A percentile compares a stretch with the other conserved stretches of the same genome.
These are phyloP conservation scores for Papilio aristodemus DNA, from an alignment of 1,140 invertebrate species.

Conservation along the genomic window DNA sequence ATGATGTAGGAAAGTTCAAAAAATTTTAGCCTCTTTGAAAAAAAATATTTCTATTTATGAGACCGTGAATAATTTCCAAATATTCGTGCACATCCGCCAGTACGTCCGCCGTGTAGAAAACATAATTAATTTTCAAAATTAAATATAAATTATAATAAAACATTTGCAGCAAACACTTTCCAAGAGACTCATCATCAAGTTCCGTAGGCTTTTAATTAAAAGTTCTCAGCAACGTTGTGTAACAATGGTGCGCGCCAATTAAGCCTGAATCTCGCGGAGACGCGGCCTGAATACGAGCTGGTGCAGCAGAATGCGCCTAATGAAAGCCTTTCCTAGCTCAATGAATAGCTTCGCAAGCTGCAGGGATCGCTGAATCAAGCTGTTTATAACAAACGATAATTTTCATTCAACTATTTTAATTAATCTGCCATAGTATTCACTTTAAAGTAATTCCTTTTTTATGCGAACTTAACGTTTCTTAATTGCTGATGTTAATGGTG, in stretches of 20 bases:
- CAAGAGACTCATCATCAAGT: neutral
- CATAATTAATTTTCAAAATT: too few species aligned
- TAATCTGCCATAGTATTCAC: too few species aligned
- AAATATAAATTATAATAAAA: neutral
- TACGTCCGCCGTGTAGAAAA: too few species aligned
- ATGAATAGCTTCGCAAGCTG: slow-evolving; percentile 15
- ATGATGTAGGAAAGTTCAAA: neutral
- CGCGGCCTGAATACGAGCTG: neutral
- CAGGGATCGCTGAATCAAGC: neutral
- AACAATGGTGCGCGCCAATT: slow-evolving; percentile 8
- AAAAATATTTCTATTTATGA: too few species aligned
- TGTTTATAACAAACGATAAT: neutral
- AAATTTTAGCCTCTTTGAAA: too few species aligned
- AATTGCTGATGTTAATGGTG: too few species aligned
- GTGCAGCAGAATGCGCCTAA: slow-evolving; percentile 7
- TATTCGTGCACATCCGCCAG: too few species aligned
- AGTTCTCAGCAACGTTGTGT: neutral
- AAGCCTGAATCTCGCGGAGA: neutral
- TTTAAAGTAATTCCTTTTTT: too few species aligned
- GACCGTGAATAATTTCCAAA: too few species aligned
- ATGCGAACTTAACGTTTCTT: too few species aligned
- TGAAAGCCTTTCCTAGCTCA: slow-evolving; percentile 8
- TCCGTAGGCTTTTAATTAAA: neutral
- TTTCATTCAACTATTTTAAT: slow-evolving; percentile 8
- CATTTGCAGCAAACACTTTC: neutral